phyloP scores from a whole-genome alignment of 2,888 invertebrate genomes.

The Ormyrus labotus region DNA sequence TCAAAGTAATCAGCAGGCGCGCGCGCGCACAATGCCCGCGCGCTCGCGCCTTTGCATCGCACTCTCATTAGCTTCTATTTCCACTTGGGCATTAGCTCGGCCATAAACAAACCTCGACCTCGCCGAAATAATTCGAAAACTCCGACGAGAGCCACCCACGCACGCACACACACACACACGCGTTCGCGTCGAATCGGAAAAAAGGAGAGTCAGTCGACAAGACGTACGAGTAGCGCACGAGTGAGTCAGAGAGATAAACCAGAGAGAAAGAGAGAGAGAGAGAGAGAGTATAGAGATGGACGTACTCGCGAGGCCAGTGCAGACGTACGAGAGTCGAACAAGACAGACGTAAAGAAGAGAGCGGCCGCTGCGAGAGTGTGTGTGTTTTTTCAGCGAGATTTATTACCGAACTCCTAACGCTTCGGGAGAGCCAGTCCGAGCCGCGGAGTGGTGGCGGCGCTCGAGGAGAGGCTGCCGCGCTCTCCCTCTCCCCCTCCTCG shows the following conservation, averaged over 20 bases:
- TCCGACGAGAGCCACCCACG: not conserved
- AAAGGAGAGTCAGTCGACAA: not conserved
- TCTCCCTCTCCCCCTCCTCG: slow-evolving; percentile 44
- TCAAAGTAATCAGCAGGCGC: slow-evolving; percentile 24
- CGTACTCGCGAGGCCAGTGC: slow-evolving; percentile 53
- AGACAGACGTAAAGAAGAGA: slow-evolving; percentile 59
- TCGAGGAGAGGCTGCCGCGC: slow-evolving; percentile 36
- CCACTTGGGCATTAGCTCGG: not conserved
- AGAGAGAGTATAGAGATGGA: slow-evolving; percentile 46
- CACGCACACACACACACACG: not conserved
- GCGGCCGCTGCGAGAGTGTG: slow-evolving; percentile 51
- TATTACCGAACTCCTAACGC: slow-evolving; percentile 71
- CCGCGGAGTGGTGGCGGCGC: slow-evolving; percentile 11
- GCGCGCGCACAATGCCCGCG: not conserved
- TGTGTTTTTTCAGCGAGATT: slow-evolving; percentile 73
- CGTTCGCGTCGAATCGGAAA: not conserved
- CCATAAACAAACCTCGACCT: slow-evolving; percentile 6
- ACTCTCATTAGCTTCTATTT: slow-evolving; percentile 39
- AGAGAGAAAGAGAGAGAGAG: not conserved
- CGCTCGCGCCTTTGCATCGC: not conserved
- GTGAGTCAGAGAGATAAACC: slow-evolving; percentile 26
- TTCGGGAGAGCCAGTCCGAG: slow-evolving; percentile 10
- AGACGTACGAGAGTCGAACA: slow-evolving; percentile 63
- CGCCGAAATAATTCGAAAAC: slow-evolving; percentile 9
- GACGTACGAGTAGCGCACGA: not conserved